phyloP scores from a whole-genome alignment of 2,113 vertebrate species.

The Python bivittatus region DNA sequence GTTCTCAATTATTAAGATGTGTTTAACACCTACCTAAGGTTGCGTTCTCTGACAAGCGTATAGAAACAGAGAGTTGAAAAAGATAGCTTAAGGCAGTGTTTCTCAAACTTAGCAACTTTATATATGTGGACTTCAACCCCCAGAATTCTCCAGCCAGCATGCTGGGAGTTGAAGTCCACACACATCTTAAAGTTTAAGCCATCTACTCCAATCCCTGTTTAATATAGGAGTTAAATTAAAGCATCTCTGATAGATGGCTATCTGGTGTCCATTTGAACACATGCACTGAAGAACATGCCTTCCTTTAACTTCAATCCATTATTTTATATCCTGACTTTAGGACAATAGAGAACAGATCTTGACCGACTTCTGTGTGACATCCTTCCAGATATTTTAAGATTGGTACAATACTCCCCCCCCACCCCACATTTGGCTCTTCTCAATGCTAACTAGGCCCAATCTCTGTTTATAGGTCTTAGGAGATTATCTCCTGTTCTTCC shows the following conservation, averaged over 20 bases:
- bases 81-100: background rate
- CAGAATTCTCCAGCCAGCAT: background rate
- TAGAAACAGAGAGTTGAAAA: background rate
- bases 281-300: background rate
- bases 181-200: background rate
- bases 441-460: background rate
- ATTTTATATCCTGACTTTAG: background rate
- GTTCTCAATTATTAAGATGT: background rate
- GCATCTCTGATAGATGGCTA: background rate
- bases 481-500: background rate
- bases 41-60: background rate
- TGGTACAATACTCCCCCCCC: background rate
- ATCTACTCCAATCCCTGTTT: background rate
- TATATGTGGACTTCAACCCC: background rate
- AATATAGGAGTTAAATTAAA: background rate
- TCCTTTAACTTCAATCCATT: background rate
- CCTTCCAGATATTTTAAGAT: background rate
- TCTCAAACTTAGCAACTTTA: background rate
- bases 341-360: no score
- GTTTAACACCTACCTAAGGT: background rate
- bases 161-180: background rate
- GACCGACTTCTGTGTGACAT: background rate
- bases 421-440: background rate
- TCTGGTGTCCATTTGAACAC: background rate
- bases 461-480: background rate